These are phyloP conservation scores for Nemopilema nomurai DNA, from an alignment of 30 jellyfish, hydroid and myxozoan species.

Conservation along the genomic window DNA sequence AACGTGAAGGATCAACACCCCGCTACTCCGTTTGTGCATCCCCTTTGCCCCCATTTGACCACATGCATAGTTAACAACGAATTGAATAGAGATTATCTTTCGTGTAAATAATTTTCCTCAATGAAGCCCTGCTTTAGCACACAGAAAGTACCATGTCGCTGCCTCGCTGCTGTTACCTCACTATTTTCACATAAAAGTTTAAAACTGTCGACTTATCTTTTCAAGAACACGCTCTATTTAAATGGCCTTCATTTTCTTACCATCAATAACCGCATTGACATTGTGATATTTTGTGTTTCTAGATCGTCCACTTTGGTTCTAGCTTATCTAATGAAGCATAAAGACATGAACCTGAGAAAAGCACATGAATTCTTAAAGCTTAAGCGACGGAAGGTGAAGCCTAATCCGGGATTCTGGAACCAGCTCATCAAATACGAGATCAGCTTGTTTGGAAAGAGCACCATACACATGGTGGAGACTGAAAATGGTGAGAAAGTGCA, in stretches of 20 bases:
- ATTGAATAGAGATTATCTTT: no score
- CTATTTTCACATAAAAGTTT: no score
- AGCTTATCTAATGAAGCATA: slow-evolving; percentile 61
- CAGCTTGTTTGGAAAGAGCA: slow-evolving; percentile 38
- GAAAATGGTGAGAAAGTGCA: background rate
- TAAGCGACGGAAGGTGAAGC: slow-evolving; percentile 48
- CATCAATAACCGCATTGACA: background rate
- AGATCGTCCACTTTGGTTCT: slow-evolving; percentile 69
- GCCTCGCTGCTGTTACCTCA: no score
- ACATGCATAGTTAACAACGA: no score
- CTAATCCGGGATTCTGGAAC: slow-evolving; percentile 69
- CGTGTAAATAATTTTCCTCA: no score
- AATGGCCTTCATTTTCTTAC: background rate
- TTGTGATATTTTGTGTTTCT: background rate
- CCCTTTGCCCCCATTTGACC: no score
- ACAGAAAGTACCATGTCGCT: no score
- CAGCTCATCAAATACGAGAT: slow-evolving; percentile 61
- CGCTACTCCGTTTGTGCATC: no score
- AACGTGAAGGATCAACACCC: no score
- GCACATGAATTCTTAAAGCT: slow-evolving; percentile 53
- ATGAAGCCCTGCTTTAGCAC: no score
- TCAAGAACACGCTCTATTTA: no score
- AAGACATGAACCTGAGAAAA: slow-evolving; percentile 47
- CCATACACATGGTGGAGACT: slow-evolving; percentile 46
- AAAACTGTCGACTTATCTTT: no score